Percentiles rank a stretch among this genome's conserved stretches.
These are phyloP conservation scores for Echinometra lucunter DNA, from an alignment of 53 echinoderm and acorn worm species.

Conservation along the genomic window DNA sequence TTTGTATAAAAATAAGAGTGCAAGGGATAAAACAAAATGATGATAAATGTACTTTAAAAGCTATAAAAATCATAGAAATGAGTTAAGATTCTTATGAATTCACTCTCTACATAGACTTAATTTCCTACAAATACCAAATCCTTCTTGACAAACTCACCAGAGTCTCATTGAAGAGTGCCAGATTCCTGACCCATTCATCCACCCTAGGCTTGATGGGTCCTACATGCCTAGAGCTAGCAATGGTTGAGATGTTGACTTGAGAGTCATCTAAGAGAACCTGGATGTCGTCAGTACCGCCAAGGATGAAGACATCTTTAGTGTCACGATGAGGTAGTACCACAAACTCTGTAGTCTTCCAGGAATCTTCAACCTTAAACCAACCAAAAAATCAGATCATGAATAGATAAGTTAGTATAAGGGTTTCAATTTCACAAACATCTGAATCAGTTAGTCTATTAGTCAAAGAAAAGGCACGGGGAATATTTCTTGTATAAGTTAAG, in stretches of 20 bases:
- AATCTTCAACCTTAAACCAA: conserved; percentile 90
- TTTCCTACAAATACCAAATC: background rate
- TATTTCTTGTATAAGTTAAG: background rate
- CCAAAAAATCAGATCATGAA: background rate
- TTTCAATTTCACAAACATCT: background rate
- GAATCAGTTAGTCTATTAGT: background rate
- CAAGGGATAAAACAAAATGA: too few relatives aligned
- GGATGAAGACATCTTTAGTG: conserved; percentile 97
- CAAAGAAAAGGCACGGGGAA: too few relatives aligned
- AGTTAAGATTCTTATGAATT: too few relatives aligned
- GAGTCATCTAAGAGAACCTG: conserved; percentile 98
- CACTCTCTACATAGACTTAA: too few relatives aligned
- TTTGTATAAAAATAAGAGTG: too few relatives aligned
- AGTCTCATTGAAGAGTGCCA: conserved; percentile 93
- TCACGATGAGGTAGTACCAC: conserved; percentile 92
- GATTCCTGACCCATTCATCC: conserved; percentile 97
- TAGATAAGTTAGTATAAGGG: background rate
- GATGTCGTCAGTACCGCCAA: conserved; percentile 98
- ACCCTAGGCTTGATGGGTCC: conserved; percentile 98
- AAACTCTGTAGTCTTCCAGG: conserved; percentile 99
- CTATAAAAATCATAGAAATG: too few relatives aligned
- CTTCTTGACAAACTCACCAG: conserved; percentile 72
- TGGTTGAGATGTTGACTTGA: conserved; percentile 96
- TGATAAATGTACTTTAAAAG: too few relatives aligned
- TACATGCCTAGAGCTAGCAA: conserved; percentile 93